Base-by-base conservation (phyloP, 2,113 vertebrate genomes). In the Heteronetta atricapilla region DNA sequence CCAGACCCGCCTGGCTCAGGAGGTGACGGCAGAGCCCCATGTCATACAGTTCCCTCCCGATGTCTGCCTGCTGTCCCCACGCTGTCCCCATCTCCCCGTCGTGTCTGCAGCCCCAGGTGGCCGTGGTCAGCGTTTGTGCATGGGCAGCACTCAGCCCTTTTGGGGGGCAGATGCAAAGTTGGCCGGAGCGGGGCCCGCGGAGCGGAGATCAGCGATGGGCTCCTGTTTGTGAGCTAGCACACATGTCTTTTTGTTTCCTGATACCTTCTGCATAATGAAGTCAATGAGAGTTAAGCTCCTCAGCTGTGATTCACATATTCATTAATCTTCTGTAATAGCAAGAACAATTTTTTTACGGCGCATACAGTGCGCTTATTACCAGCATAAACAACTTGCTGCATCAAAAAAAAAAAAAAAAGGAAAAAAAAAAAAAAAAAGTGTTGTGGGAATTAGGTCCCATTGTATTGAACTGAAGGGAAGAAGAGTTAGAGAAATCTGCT, bases 261-360 rank as follows among this genome's bases (percentile, higher is more conserved):
- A 72, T 95, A 97, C 95, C 95, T 96, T 95, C 93, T 83, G 94
- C 89, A 97, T 95, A 95, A 95, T 86, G 80, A 96, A 97, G 95
- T 97, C 94, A 97, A 95, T 56, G 94, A 79, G 92, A 95, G 93
- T 95, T 96, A 92, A 96, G 94, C 86, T 82, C 92, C 92, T 97
- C 95, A 96, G 96, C 92, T 96, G 94, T 82, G 90, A 96, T 94
- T 96, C 96, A 96, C 95, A 93, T 94, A 95, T 95, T 96, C 96
- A 97, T 96, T 97, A 96, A 95, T 96, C 95, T 62, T 69, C 83
- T 88, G 74, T 90, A 79, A 88, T 94, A 94, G 92, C 93, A 95
- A 94, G 93, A 79, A 94, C 73, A 33, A 93, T 96, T 93, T 96
- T 93, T 93, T 94, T 95, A 91, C 85, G 75, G 86, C 17, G 19